Evolutionary conservation across 2,888 invertebrate species (phyloP).

Genomic region (Drosophila algonquin): DNA sequence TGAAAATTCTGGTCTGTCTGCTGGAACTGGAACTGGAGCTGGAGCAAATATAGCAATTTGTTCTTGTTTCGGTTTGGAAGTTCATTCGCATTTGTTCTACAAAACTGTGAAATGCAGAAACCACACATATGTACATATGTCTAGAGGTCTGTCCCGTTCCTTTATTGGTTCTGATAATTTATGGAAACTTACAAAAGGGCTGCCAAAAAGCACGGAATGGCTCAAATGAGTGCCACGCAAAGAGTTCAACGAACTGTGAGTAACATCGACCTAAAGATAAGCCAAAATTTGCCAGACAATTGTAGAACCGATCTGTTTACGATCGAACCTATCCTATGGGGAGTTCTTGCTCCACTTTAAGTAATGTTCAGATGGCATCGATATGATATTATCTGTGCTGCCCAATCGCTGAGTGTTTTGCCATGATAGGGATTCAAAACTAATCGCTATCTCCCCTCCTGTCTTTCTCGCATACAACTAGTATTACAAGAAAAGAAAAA

Average conservation of each 20-base stretch:
- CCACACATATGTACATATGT: constrained; percentile 22
- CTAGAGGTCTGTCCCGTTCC: constrained; percentile 20
- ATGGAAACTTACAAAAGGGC: constrained; percentile 50
- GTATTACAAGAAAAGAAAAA: constrained; percentile 23
- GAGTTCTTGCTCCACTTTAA: not conserved
- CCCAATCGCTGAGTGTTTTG: not conserved
- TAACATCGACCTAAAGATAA: constrained; percentile 22
- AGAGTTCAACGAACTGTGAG: constrained; percentile 24
- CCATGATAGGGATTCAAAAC: constrained; percentile 7
- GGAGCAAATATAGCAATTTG: constrained; percentile 58
- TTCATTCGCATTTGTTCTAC: too few relatives aligned
- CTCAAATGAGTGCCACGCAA: not conserved
- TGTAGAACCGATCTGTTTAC: not conserved
- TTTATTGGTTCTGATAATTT: constrained; percentile 47
- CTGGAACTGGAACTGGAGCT: constrained; percentile 24
- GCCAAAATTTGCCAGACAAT: constrained; percentile 11
- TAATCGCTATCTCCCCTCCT: constrained; percentile 14
- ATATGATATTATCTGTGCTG: not conserved
- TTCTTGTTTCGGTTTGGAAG: not conserved
- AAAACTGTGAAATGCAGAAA: constrained; percentile 55
- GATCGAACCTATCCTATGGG: too few relatives aligned
- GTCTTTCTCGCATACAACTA: constrained; percentile 24
- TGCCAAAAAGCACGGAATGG: constrained; percentile 12
- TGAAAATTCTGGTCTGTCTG: constrained; percentile 60
- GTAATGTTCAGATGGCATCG: not conserved